These are phyloP conservation scores for Typhlichthys eigenmanni DNA, from an alignment of 2,797 vertebrate species.

Conservation along the genomic window DNA sequence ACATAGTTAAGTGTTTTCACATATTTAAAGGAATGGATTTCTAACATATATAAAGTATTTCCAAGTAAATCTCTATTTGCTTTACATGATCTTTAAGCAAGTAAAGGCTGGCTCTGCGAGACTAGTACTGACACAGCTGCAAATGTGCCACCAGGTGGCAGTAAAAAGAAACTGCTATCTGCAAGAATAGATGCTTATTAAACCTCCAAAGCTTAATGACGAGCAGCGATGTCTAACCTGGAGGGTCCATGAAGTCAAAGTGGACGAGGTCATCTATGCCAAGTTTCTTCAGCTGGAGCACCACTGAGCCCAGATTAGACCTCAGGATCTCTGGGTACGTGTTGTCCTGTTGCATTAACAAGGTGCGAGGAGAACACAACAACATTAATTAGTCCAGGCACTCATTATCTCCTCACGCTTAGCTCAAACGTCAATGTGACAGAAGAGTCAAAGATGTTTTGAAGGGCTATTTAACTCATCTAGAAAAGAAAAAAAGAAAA, in stretches of 20 bases:
- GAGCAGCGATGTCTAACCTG: constrained; percentile 77
- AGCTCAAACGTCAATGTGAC: constrained; percentile 58
- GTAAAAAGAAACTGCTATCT: too few relatives aligned
- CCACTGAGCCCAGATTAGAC: constrained; percentile 97
- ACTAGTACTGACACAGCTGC: too few relatives aligned
- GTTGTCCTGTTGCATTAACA: constrained; percentile 84
- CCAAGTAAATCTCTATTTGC: too few relatives aligned
- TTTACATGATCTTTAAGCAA: too few relatives aligned
- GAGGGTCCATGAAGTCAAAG: constrained; percentile 99
- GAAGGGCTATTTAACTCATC: constrained; percentile 70
- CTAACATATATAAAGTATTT: too few relatives aligned
- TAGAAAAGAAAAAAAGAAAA: constrained; percentile 13
- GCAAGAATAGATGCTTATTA: too few relatives aligned
- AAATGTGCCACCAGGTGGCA: too few relatives aligned
- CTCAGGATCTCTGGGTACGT: constrained; percentile 98
- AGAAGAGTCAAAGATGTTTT: constrained; percentile 46
- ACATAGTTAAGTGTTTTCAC: too few relatives aligned
- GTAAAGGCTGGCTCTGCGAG: too few relatives aligned
- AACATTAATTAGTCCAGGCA: constrained; percentile 58
- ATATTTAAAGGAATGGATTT: too few relatives aligned
- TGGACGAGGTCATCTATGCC: constrained; percentile 99
- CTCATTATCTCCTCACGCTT: constrained; percentile 57
- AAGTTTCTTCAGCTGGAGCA: constrained; percentile 97
- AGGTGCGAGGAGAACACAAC: constrained; percentile 22
- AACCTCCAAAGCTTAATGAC: not conserved